Percentiles rank a stretch among this genome's conserved stretches.
Conservation (phyloP, 2,797 vertebrate genomes). For the Eupleurogrammus muticus region DNA sequence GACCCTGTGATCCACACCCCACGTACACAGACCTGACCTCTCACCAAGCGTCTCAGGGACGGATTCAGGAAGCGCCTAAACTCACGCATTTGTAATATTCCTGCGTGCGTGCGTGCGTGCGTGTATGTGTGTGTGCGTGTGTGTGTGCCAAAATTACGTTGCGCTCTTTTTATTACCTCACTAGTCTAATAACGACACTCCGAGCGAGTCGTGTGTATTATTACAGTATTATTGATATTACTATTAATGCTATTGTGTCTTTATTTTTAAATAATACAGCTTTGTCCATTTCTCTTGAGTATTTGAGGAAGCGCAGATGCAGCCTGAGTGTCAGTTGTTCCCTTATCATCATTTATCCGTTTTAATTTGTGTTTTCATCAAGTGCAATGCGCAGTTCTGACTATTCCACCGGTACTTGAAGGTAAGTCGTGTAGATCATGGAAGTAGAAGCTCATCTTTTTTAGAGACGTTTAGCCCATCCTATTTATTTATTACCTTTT, state of each 20-base stretch:
- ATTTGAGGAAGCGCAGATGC: conserved; percentile 73
- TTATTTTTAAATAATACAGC: conserved; percentile 87
- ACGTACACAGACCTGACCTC: conserved; percentile 99
- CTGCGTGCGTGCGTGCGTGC: conserved; percentile 41
- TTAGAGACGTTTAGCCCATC: conserved; percentile 80
- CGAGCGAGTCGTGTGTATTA: conserved; percentile 85
- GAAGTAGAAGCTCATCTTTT: conserved; percentile 85
- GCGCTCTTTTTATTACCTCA: conserved; percentile 96
- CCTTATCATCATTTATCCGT: conserved; percentile 15
- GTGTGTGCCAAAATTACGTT: conserved; percentile 82
- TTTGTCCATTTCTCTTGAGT: conserved; percentile 84
- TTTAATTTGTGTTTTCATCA: conserved; percentile 66
- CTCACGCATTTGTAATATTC: conserved; percentile 97
- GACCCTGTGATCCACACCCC: conserved; percentile 99
- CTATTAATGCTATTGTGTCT: conserved; percentile 89
- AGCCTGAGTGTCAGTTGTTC: conserved; percentile 78
- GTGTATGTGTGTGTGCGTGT: conserved; percentile 23
- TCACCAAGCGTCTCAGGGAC: conserved; percentile 99
- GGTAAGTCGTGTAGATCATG: conserved; percentile 94
- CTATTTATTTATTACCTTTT: conserved; percentile 91
- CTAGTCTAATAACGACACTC: conserved; percentile 89
- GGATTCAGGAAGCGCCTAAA: conserved; percentile 99
- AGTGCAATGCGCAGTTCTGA: conserved; percentile 86
- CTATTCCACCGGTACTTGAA: conserved; percentile 91
- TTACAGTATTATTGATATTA: conserved; percentile 88